Base-by-base conservation (phyloP, 2,113 vertebrate species). In the Polypterus bichir region DNA sequence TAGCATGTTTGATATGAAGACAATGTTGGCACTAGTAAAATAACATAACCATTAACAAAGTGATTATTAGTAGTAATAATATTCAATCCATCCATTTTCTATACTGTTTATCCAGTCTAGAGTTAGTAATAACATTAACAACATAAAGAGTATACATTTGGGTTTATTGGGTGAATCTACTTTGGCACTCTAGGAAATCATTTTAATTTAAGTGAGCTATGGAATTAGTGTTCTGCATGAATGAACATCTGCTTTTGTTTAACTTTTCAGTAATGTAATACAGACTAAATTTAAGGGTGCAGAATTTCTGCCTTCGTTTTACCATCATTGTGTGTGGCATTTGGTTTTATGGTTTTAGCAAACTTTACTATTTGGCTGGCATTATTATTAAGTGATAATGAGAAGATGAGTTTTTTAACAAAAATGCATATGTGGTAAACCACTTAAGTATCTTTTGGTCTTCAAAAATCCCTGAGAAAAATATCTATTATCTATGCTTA, bases 371-470 rank as follows among this genome's bases (percentile, higher is more conserved):
- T 79, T 68, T 79, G 77, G 81, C 74, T 69, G 60, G 56, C 52
- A 64, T 73, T 79, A 74, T 79, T 81, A 83, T 83, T 80, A 85
- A 74, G 81, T 82, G 83, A 81, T 81, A 85, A 81, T 82, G 74
- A 73, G 67, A 79, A 64, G 70, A 78, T 78, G 76, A 79, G 70
- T 72, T 72, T 66, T 63, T 59, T 69, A 53, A 60, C n/a, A 71
- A 71, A 78, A 74, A 83, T 79, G 74, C 61, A 63, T 46, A 53
- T 64, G 73, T 44, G 71, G 74, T 81, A 65, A 69, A 73, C 76
- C 73, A 68, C 64, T 7, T 54, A 64, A 63, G 66, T 80, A 68
- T 81, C 71, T 77, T 61, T 59, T 63, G 67, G 65, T 67, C 65
- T 68, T 67, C 47, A 64, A 53, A 53, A 60, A 60, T 6, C 10